Conservation (phyloP, 1,140 invertebrate genomes). For the Capitella teleta region DNA sequence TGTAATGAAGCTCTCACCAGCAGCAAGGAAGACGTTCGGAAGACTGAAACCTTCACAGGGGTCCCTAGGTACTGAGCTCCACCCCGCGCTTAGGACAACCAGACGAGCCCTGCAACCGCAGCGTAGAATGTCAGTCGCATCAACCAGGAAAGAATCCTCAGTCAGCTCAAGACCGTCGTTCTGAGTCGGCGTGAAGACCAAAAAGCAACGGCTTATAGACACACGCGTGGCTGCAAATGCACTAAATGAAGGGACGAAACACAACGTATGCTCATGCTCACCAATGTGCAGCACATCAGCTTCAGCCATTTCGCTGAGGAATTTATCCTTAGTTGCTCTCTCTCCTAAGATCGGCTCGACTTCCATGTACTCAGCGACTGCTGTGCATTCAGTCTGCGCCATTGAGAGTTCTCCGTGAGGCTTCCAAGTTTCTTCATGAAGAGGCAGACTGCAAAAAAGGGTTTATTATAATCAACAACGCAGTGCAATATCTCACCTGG, state of each 20-base stretch:
- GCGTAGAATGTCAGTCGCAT: conserved; percentile 23
- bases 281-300: no score
- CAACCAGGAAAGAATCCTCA: conserved; percentile 23
- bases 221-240: no score
- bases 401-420: conserved; percentile 16
- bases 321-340: conserved; percentile 25
- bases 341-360: conserved; percentile 17
- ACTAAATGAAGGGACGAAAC: no score
- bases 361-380: conserved; percentile 22
- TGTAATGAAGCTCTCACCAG: conserved; percentile 21
- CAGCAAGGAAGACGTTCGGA: conserved; percentile 26
- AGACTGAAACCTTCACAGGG: conserved; percentile 17
- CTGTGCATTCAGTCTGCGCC: conserved; percentile 20
- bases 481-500: no score
- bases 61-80: conserved; percentile 16
- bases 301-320: conserved; percentile 20
- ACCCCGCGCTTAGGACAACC: conserved; percentile 26
- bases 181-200: no score
- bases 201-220: no score
- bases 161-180: conserved; percentile 5
- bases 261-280: no score
- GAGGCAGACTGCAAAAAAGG: conserved; percentile 18
- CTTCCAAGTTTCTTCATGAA: conserved; percentile 26
- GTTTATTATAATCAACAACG: no score
- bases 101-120: conserved; percentile 25